These are phyloP conservation scores for Temnothorax unifasciatus DNA, from an alignment of 2,888 invertebrate genomes.

Conservation along the genomic window DNA sequence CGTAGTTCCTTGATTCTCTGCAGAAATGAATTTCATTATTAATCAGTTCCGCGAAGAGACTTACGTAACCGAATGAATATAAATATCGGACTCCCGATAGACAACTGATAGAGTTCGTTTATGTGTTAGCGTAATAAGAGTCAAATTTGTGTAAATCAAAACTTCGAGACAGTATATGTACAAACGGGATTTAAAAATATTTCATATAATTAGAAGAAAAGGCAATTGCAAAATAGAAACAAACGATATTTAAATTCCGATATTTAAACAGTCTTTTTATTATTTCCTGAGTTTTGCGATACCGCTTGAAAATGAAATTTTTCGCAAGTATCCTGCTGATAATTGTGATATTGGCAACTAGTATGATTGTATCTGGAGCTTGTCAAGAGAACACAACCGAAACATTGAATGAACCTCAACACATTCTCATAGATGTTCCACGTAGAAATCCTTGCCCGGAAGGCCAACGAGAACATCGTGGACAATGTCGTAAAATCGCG, in stretches of 20 bases:
- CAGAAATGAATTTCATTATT: neutral
- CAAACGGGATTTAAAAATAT: neutral
- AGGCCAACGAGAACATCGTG: neutral
- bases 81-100: neutral
- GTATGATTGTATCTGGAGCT: neutral
- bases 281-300: neutral
- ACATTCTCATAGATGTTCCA: neutral
- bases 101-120: neutral
- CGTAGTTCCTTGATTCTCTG: neutral
- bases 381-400: neutral
- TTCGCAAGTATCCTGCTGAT: neutral
- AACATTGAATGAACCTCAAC: fast-evolving
- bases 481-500: neutral
- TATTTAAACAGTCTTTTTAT: neutral
- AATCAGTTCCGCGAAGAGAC: neutral
- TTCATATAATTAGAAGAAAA: neutral
- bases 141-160: neutral
- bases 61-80: neutral
- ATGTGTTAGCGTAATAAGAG: neutral
- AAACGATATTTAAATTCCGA: neutral
- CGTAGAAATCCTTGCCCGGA: neutral
- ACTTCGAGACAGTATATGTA: neutral
- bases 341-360: neutral
- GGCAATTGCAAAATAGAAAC: neutral
- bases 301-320: neutral